A percentile compares a stretch with the other conserved stretches of the same genome.
phyloP scores from a whole-genome alignment of 2,113 vertebrate genomes.

The Myocastor coypus region DNA sequence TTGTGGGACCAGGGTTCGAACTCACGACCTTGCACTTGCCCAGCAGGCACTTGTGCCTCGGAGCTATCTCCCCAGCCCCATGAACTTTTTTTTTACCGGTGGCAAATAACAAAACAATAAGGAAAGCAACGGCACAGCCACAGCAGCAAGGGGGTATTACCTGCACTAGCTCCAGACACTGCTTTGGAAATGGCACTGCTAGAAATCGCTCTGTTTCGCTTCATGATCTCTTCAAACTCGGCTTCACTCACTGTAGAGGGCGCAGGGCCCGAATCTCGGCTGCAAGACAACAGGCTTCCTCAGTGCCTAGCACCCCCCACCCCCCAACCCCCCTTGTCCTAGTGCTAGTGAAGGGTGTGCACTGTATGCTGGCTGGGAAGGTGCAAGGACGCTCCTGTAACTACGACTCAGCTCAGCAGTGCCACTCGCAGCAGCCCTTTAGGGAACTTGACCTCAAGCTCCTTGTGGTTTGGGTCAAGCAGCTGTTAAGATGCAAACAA shows the following conservation, averaged over 20 bases:
- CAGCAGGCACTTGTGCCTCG: too few species aligned
- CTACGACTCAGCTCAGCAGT: background rate
- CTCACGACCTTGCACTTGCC: too few species aligned
- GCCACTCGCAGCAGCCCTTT: background rate
- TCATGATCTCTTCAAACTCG: slow-evolving; percentile 97
- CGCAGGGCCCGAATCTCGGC: slow-evolving; percentile 87
- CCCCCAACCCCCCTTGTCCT: background rate
- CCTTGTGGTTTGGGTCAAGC: background rate
- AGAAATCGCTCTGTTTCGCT: slow-evolving; percentile 95
- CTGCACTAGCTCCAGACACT: slow-evolving; percentile 94
- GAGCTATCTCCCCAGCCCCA: too few species aligned
- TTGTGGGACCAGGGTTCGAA: too few species aligned
- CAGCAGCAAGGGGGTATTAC: slow-evolving; percentile 77
- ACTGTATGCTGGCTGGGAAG: background rate
- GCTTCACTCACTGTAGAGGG: slow-evolving; percentile 85
- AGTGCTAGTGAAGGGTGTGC: background rate
- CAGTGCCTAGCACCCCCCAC: background rate
- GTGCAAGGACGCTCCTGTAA: background rate
- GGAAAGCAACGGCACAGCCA: background rate
- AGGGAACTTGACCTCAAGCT: background rate
- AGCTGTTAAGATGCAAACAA: slow-evolving; percentile 35
- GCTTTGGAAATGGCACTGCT: slow-evolving; percentile 98
- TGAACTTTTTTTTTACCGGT: slow-evolving; percentile 9
- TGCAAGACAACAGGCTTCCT: slow-evolving; percentile 48
- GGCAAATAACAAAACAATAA: background rate